phyloP scores from a whole-genome alignment of 2,113 vertebrate genomes.

The Takifugu bimaculatus region DNA sequence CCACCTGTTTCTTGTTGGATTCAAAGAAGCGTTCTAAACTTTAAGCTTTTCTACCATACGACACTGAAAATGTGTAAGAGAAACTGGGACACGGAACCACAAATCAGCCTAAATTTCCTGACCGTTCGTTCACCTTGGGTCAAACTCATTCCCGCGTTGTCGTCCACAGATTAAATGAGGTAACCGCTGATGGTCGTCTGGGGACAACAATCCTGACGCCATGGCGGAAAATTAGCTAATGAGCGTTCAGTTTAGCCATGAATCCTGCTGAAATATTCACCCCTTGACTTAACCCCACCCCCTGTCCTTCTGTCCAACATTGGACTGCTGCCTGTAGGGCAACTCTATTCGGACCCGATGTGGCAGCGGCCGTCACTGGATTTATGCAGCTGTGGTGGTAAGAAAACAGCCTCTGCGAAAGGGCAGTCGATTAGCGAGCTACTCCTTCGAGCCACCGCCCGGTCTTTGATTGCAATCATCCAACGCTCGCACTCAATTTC shows the following conservation, averaged over 20 bases:
- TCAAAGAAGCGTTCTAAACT: too few species aligned
- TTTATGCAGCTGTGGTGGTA: too few species aligned
- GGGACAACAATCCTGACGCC: conserved; percentile 27
- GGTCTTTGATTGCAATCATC: conserved; percentile 46
- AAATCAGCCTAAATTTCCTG: too few species aligned
- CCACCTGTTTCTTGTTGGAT: too few species aligned
- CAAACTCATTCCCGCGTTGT: too few species aligned
- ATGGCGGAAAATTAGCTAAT: conserved; percentile 13
- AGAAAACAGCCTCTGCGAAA: conserved; percentile 25
- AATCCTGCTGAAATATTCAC: conserved; percentile 20
- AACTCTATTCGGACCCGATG: neutral
- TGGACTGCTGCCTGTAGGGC: conserved; percentile 6
- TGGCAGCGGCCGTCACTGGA: too few species aligned
- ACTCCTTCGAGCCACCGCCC: conserved; percentile 15
- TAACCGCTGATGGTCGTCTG: neutral
- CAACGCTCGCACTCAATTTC: conserved; percentile 32
- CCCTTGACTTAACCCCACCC: conserved; percentile 1
- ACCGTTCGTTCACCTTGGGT: too few species aligned
- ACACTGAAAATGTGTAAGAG: too few species aligned
- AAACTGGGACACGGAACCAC: too few species aligned
- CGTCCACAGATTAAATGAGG: too few species aligned
- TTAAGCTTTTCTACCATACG: too few species aligned
- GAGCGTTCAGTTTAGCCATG: conserved; percentile 29
- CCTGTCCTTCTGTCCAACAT: neutral
- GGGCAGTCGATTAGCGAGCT: conserved; percentile 19